A percentile compares a stretch with the other conserved stretches of the same genome.
Evolutionary conservation across 2,888 invertebrate species (phyloP).

Genomic region (Archaeoteleia sp.): DNA sequence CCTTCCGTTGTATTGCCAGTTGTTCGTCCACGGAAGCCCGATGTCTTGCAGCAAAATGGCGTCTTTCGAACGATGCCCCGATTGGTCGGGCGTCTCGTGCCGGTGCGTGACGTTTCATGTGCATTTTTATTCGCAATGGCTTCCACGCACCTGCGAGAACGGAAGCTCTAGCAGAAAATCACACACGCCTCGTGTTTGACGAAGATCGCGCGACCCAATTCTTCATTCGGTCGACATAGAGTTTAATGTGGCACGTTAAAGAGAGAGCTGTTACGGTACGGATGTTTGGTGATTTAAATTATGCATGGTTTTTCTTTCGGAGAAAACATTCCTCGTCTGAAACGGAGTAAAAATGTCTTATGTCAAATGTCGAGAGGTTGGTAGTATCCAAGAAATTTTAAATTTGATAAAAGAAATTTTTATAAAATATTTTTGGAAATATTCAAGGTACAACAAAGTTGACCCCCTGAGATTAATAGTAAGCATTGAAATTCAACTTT

Average conservation of each 20-base stretch:
- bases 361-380: too few species aligned
- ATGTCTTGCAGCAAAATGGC: constrained; percentile 59
- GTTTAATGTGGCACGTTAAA: not conserved
- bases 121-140: constrained; percentile 47
- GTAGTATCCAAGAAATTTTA: too few species aligned
- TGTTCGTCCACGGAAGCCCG: constrained; percentile 29
- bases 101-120: constrained; percentile 51
- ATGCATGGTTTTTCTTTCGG: too few species aligned
- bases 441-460: too few species aligned
- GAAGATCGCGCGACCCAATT: constrained; percentile 29
- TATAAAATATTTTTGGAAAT: too few species aligned
- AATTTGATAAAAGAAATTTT: too few species aligned
- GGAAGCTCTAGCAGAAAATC: constrained; percentile 57
- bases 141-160: constrained; percentile 60
- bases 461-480: too few species aligned
- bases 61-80: constrained; percentile 38
- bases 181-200: constrained; percentile 55
- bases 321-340: too few species aligned
- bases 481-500: too few species aligned
- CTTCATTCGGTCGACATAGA: not conserved
- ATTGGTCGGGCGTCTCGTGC: constrained; percentile 56
- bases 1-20: constrained; percentile 35
- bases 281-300: too few species aligned
- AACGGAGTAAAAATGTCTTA: too few species aligned
- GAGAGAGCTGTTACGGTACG: too few species aligned